phyloP scores from a whole-genome alignment of 2,888 invertebrate species.

The Criorhina ranunculi region DNA sequence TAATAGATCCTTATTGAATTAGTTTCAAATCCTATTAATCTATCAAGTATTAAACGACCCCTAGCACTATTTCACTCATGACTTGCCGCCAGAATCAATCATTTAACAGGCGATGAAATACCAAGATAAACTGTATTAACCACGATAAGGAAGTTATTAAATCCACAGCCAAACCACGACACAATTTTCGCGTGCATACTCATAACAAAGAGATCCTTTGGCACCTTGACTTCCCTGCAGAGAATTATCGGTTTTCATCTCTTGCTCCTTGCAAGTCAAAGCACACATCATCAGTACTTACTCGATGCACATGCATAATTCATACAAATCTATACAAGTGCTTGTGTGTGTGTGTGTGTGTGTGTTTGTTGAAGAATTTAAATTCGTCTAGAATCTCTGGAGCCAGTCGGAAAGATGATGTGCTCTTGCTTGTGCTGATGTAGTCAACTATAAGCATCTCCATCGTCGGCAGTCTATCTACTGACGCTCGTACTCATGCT shows the following conservation, averaged over 20 bases:
- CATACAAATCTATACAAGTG: slow-evolving; percentile 17
- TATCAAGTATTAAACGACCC: too few species aligned
- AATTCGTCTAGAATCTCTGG: slow-evolving; percentile 61
- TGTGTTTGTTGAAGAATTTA: slow-evolving; percentile 44
- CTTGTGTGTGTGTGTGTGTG: neutral
- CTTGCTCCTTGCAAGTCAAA: slow-evolving; percentile 11
- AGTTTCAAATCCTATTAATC: too few species aligned
- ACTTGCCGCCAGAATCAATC: too few species aligned
- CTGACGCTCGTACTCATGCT: too few species aligned
- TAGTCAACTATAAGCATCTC: slow-evolving; percentile 36
- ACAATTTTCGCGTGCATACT: slow-evolving; percentile 1
- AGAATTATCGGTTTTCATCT: slow-evolving; percentile 16
- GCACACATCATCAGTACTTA: slow-evolving; percentile 40
- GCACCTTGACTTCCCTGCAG: neutral
- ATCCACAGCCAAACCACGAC: slow-evolving; percentile 1
- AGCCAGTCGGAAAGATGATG: slow-evolving; percentile 43
- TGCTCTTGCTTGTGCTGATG: slow-evolving; percentile 11
- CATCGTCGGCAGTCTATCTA: slow-evolving; percentile 21
- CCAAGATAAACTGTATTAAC: neutral
- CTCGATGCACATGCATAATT: slow-evolving; percentile 51
- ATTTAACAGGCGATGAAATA: too few species aligned
- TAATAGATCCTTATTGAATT: too few species aligned
- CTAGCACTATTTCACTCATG: too few species aligned
- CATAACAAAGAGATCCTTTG: neutral
- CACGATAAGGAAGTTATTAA: slow-evolving; percentile 26